Percentiles rank a stretch among this genome's conserved stretches.
phyloP scores from a whole-genome alignment of 2,113 vertebrate genomes.

The Cyanoderma ruficeps region DNA sequence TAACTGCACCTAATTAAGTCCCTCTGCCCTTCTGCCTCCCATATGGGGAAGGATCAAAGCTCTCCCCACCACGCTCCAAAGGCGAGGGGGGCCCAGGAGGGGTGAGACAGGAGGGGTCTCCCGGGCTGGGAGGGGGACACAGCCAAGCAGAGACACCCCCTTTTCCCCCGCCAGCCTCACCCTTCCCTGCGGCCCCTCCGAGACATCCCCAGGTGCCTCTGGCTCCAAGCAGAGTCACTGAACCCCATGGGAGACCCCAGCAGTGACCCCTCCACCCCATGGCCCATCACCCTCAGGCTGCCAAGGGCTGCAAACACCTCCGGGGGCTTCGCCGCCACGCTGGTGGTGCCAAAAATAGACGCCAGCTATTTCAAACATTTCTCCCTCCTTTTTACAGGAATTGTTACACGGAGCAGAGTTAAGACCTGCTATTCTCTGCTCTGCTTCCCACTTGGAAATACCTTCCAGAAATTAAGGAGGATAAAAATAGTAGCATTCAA shows the following conservation, averaged over 20 bases:
- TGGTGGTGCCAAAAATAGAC: neutral
- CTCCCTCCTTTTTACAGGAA: neutral
- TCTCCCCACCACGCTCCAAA: neutral
- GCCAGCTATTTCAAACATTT: neutral
- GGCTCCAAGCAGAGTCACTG: neutral
- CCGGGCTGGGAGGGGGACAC: neutral
- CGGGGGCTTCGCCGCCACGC: neutral
- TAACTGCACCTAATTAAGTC: constrained; percentile 24
- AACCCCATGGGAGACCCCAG: neutral
- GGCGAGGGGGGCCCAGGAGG: neutral
- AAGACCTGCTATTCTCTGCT: constrained; percentile 17
- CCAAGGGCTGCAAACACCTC: neutral
- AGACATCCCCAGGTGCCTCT: neutral
- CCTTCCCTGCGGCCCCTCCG: rapidly evolving
- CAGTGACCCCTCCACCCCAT: neutral
- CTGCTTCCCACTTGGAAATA: constrained; percentile 46
- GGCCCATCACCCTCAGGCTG: neutral
- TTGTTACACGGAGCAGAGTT: neutral
- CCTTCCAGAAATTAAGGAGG: constrained; percentile 36
- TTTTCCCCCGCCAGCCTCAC: neutral
- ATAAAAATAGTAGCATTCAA: constrained; percentile 48
- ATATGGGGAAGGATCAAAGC: neutral
- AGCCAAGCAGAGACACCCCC: neutral
- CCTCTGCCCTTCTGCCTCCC: neutral
- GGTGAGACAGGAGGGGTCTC: neutral